These are phyloP conservation scores for Diphyllodes magnificus DNA, from an alignment of 2,113 vertebrate genomes.

Conservation along the genomic window DNA sequence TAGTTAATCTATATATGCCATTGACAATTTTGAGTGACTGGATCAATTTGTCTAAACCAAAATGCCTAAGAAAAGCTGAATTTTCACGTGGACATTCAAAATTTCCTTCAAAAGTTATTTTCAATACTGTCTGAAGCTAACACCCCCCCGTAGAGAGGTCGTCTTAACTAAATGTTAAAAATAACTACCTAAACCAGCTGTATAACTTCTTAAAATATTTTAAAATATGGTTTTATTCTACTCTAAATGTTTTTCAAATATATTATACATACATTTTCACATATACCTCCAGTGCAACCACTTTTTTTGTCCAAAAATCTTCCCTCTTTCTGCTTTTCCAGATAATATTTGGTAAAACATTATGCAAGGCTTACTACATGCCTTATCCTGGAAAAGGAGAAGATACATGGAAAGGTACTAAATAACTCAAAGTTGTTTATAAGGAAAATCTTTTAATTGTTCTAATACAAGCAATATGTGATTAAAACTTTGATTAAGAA, in stretches of 20 bases:
- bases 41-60: neutral
- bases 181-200: neutral
- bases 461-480: neutral
- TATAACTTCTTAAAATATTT: neutral
- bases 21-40: neutral
- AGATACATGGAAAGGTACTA: neutral
- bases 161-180: neutral
- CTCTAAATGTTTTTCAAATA: neutral
- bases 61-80: neutral
- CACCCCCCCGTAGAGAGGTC: rapidly evolving
- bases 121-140: neutral
- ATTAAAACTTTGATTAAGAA: slow-evolving; percentile 25
- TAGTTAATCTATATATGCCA: neutral
- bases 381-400: neutral
- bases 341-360: neutral
- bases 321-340: neutral
- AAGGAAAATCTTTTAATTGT: neutral
- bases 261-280: neutral
- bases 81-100: neutral
- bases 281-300: neutral
- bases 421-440: neutral
- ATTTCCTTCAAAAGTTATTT: neutral
- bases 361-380: neutral
- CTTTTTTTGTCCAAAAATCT: neutral
- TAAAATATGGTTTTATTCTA: neutral